These are phyloP conservation scores for Eupithecia abbreviata DNA, from an alignment of 2,888 invertebrate genomes.

Conservation along the genomic window DNA sequence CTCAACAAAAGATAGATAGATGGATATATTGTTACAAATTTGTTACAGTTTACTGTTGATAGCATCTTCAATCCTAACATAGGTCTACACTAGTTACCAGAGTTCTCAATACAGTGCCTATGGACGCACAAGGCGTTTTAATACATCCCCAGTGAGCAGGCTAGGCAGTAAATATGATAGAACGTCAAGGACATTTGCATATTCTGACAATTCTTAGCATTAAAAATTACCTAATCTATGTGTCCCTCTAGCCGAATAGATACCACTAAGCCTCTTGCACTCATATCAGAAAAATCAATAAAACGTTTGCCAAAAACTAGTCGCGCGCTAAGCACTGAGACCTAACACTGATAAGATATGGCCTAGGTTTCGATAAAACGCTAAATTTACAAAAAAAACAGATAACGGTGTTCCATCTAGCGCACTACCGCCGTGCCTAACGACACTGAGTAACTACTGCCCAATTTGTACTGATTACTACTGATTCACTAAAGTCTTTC, in stretches of 20 bases:
- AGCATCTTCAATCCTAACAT: too few relatives aligned
- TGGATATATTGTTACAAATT: too few relatives aligned
- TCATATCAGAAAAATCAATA: conserved; percentile 35
- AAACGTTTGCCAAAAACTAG: conserved; percentile 37
- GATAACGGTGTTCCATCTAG: conserved; percentile 67
- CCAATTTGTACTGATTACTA: not conserved
- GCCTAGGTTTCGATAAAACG: conserved; percentile 80
- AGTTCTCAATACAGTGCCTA: too few relatives aligned
- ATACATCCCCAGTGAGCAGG: not conserved
- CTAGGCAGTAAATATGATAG: not conserved
- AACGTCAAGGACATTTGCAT: not conserved
- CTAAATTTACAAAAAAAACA: conserved; percentile 75
- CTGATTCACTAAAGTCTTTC: too few relatives aligned
- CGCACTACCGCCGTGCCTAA: conserved; percentile 16
- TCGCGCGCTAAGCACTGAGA: conserved; percentile 52
- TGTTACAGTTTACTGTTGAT: too few relatives aligned
- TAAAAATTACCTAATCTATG: not conserved
- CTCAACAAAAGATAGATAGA: too few relatives aligned
- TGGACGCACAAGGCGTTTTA: too few relatives aligned
- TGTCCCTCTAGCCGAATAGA: not conserved
- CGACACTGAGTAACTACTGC: not conserved
- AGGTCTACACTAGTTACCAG: too few relatives aligned
- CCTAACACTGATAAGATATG: conserved; percentile 74
- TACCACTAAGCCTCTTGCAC: not conserved
- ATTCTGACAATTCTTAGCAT: too few relatives aligned